These are phyloP conservation scores for Natrix natrix DNA, from an alignment of 2,797 vertebrate species.

Conservation along the genomic window DNA sequence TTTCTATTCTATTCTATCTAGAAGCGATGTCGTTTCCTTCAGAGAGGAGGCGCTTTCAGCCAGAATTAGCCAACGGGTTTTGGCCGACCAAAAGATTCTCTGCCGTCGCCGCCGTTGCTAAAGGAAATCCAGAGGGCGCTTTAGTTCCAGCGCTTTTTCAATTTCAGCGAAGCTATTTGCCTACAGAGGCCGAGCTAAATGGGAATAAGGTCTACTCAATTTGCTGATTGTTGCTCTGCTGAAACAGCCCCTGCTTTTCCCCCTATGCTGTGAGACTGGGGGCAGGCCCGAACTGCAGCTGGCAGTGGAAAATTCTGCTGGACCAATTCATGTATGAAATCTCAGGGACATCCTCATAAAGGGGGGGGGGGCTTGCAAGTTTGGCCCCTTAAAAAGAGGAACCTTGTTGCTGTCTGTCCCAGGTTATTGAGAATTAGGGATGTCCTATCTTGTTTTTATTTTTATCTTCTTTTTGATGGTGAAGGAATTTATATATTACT, in stretches of 20 bases:
- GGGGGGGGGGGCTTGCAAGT: not conserved
- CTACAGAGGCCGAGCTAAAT: not conserved
- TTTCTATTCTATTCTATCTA: not conserved
- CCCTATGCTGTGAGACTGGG: not conserved
- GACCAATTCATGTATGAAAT: not conserved
- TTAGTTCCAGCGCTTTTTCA: not conserved
- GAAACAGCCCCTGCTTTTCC: not conserved
- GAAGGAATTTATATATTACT: not conserved
- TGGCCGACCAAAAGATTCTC: not conserved
- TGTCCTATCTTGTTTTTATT: not conserved
- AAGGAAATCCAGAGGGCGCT: not conserved
- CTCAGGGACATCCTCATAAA: not conserved
- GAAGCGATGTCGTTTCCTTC: not conserved
- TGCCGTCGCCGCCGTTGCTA: not conserved
- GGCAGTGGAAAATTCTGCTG: not conserved
- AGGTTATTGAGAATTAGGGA: not conserved
- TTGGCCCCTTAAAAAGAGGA: not conserved
- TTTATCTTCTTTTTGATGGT: not conserved
- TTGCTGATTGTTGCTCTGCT: not conserved
- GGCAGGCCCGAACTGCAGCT: not conserved
- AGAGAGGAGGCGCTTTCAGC: not conserved
- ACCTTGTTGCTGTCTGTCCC: not conserved
- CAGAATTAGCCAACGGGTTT: too few relatives aligned
- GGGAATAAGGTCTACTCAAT: not conserved
- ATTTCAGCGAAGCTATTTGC: not conserved